Base-by-base conservation (phyloP, 2,113 vertebrate genomes). In the Acrocephalus kingi region DNA sequence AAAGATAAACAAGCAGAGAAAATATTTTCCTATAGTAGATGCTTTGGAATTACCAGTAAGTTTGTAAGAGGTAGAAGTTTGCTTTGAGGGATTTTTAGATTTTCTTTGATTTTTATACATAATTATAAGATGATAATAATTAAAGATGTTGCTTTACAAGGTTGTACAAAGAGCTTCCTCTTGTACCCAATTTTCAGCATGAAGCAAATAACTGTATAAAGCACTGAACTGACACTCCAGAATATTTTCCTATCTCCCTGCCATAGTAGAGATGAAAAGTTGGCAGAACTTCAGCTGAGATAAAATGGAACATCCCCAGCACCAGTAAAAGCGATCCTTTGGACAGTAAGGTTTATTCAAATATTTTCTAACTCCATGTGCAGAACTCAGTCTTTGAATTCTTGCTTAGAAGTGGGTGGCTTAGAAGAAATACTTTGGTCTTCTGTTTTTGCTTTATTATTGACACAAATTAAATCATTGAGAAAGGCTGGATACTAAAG, bases 151-250 rank as follows among this genome's bases (percentile, higher is more conserved):
- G 16, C 5, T 90, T 76, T 85, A 22, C 10, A 45, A 66, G 11
- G 4, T 52, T 9, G 9, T 64, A n/a, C 20, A 45, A 63, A 55
- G 16, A 72, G 6, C 20, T 85, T 67, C 33, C 72, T 3, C 0
- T 9, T 10, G 6, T 37, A 76, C 4, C 9, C 6, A 13, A 2
- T 2, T 43, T 11, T n/a, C 27, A 76, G 11, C 30, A 68, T 1
- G 3, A 93, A 67, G 5, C 25, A 90, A 75, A 30, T 16, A 48
- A 27, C 11, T 19, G 4, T 20, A 16, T 11, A 59, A 61, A 58
- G 25, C 45, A 39, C 35, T 72, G 20, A 79, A 43, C 7, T 52
- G 16, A 10, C 13, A 22, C 55, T 62, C 25, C 51, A 61, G 61
- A 37, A 31, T 69, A 62, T 51, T 82, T 88, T 52, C 28, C 49